Conservation (phyloP, 2,113 vertebrate species). For the Thunnus thynnus region DNA sequence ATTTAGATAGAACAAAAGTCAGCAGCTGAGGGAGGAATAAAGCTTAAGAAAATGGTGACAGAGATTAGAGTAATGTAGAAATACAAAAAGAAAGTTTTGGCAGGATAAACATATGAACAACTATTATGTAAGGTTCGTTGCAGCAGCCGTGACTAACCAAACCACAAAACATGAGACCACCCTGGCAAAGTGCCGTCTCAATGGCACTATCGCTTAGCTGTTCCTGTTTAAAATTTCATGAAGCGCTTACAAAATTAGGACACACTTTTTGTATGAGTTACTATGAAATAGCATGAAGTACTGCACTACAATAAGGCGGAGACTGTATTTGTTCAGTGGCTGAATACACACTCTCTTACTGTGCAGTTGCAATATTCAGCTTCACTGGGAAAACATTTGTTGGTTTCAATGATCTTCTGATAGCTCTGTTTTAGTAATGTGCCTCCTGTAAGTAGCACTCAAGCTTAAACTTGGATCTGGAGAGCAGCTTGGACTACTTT, state of each 20-base stretch:
- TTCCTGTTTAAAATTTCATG: constrained; percentile 59
- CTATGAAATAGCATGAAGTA: constrained; percentile 34
- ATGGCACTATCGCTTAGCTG: constrained; percentile 40
- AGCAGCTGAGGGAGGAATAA: background rate
- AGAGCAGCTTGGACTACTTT: constrained; percentile 19
- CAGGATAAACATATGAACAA: constrained; percentile 7
- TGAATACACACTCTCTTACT: constrained; percentile 26
- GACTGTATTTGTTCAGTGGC: constrained; percentile 37
- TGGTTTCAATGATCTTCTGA: constrained; percentile 45
- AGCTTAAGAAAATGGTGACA: background rate
- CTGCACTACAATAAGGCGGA: constrained; percentile 13
- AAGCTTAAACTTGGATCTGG: constrained; percentile 26
- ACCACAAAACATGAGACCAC: constrained; percentile 29
- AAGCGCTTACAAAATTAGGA: constrained; percentile 45
- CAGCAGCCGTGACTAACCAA: constrained; percentile 20
- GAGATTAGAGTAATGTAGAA: background rate
- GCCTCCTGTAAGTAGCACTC: constrained; percentile 6
- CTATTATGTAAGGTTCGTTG: constrained; percentile 34
- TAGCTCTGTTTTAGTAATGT: constrained; percentile 21
- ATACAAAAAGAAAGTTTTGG: background rate
- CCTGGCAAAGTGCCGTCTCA: constrained; percentile 40
- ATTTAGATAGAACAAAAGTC: background rate
- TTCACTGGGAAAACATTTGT: constrained; percentile 14
- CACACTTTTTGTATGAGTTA: constrained; percentile 44
- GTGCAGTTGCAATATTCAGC: constrained; percentile 19